A percentile compares a stretch with the other conserved stretches of the same genome.
These are phyloP conservation scores for Rhipidura dahli DNA, from an alignment of 2,113 vertebrate species.

Conservation along the genomic window DNA sequence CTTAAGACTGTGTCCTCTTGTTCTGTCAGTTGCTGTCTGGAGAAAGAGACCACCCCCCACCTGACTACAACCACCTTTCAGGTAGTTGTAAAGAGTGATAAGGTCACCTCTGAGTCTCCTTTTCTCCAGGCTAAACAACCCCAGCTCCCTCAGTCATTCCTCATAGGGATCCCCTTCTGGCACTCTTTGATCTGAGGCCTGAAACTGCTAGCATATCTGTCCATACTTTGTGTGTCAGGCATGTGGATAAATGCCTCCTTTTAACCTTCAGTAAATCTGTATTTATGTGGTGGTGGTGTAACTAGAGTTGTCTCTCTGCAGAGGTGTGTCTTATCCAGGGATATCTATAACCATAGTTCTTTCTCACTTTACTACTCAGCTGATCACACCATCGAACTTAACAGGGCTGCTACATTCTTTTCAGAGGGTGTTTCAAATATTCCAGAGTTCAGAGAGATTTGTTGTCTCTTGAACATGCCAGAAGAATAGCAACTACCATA, in stretches of 20 bases:
- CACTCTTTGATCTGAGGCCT: neutral
- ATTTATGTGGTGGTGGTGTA: neutral
- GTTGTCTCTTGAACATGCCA: neutral
- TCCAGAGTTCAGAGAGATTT: neutral
- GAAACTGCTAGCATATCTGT: neutral
- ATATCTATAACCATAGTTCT: neutral
- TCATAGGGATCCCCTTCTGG: accelerated
- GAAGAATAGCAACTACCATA: neutral
- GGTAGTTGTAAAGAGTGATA: too few relatives aligned
- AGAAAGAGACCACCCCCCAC: too few relatives aligned
- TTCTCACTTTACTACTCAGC: neutral
- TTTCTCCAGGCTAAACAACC: too few relatives aligned
- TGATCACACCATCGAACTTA: accelerated
- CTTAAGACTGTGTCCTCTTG: too few relatives aligned
- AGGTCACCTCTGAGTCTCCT: too few relatives aligned
- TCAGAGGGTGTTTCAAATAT: neutral
- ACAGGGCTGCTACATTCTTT: neutral
- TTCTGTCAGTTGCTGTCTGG: too few relatives aligned
- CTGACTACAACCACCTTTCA: too few relatives aligned
- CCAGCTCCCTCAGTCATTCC: too few relatives aligned
- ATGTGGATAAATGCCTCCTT: neutral
- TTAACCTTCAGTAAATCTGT: neutral
- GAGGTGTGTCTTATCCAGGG: neutral
- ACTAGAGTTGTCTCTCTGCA: neutral
- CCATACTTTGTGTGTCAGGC: neutral